phyloP scores from a whole-genome alignment of 1,140 invertebrate genomes.

The Brachionus calyciflorus region DNA sequence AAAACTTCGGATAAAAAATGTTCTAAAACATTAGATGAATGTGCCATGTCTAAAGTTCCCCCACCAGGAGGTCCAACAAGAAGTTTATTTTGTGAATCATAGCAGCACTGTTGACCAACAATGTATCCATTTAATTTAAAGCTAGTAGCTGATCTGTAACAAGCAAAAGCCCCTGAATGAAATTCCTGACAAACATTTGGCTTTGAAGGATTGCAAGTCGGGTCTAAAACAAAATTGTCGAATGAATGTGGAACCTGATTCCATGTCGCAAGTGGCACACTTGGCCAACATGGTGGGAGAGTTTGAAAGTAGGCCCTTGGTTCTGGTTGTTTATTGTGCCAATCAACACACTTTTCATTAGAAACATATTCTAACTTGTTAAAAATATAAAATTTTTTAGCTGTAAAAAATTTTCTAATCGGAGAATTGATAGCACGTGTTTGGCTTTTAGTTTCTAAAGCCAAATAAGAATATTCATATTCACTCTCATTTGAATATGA shows the following conservation, averaged over 20 bases:
- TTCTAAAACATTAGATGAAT: not conserved
- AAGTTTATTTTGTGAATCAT: not conserved
- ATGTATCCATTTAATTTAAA: not conserved
- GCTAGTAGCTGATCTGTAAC: constrained; percentile 10
- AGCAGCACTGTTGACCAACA: not conserved
- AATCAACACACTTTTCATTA: not conserved
- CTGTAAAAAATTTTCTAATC: too few relatives aligned
- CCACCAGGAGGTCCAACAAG: not conserved
- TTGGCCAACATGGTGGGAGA: not conserved
- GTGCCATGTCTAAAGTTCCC: not conserved
- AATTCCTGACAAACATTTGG: not conserved
- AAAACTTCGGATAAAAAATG: not conserved
- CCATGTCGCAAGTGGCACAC: not conserved
- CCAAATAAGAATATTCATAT: constrained; percentile 1
- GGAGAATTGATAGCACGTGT: too few relatives aligned
- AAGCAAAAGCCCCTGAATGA: not conserved
- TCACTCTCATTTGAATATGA: too few relatives aligned
- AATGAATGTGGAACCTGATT: not conserved
- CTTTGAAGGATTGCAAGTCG: not conserved
- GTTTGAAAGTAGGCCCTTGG: not conserved
- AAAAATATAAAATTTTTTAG: too few relatives aligned
- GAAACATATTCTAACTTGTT: too few relatives aligned
- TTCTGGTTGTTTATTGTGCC: not conserved
- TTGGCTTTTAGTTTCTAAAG: not conserved
- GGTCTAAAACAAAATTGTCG: not conserved